Percentiles rank a stretch among this genome's conserved stretches.
Evolutionary conservation across 2,888 invertebrate genomes (phyloP).

Genomic region (Tipula confusa): DNA sequence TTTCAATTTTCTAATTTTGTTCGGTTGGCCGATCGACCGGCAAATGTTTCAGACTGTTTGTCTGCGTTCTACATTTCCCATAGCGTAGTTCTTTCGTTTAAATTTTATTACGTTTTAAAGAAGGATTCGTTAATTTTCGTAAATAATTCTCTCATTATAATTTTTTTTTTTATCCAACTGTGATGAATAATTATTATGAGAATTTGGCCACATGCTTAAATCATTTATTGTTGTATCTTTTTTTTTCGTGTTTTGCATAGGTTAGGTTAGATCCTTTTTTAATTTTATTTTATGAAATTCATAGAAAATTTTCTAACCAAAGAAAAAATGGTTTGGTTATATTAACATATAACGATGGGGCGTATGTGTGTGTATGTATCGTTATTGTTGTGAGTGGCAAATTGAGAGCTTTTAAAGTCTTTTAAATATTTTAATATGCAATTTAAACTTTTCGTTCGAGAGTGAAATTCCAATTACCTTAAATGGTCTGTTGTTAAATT

Average conservation of each 20-base stretch:
- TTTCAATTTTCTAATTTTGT: not conserved
- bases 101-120: not conserved
- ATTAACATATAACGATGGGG: not conserved
- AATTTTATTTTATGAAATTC: not conserved
- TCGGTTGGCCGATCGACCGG: not conserved
- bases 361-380: not conserved
- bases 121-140: not conserved
- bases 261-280: not conserved
- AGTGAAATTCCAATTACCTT: slow-evolving; percentile 9
- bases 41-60: not conserved
- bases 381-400: too few species aligned
- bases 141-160: not conserved
- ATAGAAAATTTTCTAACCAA: not conserved
- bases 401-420: not conserved
- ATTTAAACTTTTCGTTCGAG: not conserved
- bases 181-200: slow-evolving; percentile 25
- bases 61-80: not conserved
- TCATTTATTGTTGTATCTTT: not conserved
- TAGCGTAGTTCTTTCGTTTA: not conserved
- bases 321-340: not conserved
- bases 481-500: slow-evolving; percentile 20
- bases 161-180: slow-evolving; percentile 16
- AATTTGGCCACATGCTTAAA: not conserved
- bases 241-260: not conserved
- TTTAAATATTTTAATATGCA: slow-evolving; percentile 25